Conservation (phyloP, 2,113 vertebrate species). For the Melanotaenia duboulayi region DNA sequence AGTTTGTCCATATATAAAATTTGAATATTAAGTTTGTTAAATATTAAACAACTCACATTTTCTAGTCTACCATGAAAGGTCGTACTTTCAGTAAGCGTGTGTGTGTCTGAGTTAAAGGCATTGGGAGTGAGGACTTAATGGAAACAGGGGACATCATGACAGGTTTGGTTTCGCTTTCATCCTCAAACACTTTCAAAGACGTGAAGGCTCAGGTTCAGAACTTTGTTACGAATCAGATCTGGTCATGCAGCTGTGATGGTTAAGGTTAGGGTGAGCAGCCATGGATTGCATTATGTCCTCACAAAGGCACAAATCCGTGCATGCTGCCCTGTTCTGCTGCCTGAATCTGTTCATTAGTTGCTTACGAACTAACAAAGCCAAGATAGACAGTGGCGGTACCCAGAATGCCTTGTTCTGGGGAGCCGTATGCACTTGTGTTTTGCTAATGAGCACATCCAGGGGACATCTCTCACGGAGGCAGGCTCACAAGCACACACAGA, state of each 20-base stretch:
- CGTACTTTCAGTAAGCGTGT: conserved; percentile 18
- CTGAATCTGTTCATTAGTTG: conserved; percentile 65
- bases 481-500: conserved; percentile 7
- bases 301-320: not conserved
- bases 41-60: conserved; percentile 36
- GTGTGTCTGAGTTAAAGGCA: conserved; percentile 21
- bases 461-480: conserved; percentile 43
- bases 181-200: not conserved
- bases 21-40: conserved; percentile 42
- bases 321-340: conserved; percentile 37
- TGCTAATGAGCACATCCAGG: conserved; percentile 77
- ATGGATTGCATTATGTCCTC: not conserved
- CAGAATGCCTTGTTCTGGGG: conserved; percentile 73
- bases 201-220: not conserved
- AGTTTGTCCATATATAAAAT: conserved; percentile 15
- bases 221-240: conserved; percentile 2
- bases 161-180: not conserved
- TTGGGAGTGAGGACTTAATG: not conserved
- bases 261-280: not conserved
- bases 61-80: conserved; percentile 28
- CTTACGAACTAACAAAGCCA: conserved; percentile 46
- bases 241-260: not conserved
- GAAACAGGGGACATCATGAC: not conserved
- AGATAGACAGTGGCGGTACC: conserved; percentile 60
- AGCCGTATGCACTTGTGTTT: conserved; percentile 63